Conservation (phyloP, 2,797 vertebrate species). For the Rhodeus uyekii region DNA sequence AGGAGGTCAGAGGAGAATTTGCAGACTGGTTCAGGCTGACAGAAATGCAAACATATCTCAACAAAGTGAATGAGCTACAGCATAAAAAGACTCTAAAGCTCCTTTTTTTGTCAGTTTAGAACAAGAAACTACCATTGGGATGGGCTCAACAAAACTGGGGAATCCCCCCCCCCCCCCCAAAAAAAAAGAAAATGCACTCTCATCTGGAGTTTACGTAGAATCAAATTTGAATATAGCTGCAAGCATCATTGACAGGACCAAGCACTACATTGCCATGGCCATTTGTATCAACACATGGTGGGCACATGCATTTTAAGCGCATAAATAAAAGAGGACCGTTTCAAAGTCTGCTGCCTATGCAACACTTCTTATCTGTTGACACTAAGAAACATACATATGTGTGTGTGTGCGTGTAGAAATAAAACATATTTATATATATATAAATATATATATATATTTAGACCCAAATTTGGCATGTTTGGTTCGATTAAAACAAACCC, state of each 20-base stretch:
- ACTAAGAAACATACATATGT: too few relatives aligned
- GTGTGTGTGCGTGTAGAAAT: too few relatives aligned
- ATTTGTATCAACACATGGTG: not conserved
- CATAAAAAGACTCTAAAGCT: not conserved
- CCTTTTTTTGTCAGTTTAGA: not conserved
- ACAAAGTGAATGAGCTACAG: not conserved
- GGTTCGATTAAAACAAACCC: too few relatives aligned
- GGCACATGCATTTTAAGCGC: not conserved
- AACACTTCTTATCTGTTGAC: not conserved
- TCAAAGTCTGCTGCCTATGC: not conserved
- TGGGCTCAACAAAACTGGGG: not conserved
- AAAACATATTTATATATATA: too few relatives aligned
- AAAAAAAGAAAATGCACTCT: fast-evolving
- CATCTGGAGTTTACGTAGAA: not conserved
- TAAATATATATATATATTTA: too few relatives aligned
- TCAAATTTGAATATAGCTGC: not conserved
- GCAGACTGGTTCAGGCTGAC: slow-evolving; percentile 5
- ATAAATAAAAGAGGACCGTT: not conserved
- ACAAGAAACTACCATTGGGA: not conserved
- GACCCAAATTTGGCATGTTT: too few relatives aligned
- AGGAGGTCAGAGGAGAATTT: slow-evolving; percentile 6
- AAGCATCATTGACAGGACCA: not conserved
- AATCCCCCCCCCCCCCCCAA: too few relatives aligned
- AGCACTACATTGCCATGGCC: not conserved
- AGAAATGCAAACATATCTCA: slow-evolving; percentile 5